Percentiles rank a stretch among this genome's conserved stretches.
Evolutionary conservation across 2,797 vertebrate species (phyloP).

Genomic region (Scolopax bukidnonensis): DNA sequence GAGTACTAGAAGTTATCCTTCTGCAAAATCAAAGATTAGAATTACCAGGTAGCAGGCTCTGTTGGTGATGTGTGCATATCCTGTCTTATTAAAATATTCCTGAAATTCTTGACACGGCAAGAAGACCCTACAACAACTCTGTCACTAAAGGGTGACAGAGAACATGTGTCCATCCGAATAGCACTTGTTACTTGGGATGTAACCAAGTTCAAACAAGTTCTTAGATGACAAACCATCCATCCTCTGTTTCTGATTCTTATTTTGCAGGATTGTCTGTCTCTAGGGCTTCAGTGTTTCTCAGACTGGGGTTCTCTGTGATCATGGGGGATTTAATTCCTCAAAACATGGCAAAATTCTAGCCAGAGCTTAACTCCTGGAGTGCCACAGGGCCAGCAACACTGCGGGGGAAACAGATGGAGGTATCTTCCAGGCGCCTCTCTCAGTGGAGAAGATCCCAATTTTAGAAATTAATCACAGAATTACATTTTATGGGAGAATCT

Average conservation of each 20-base stretch:
- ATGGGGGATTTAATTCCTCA: not conserved
- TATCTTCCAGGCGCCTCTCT: not conserved
- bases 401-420: accelerated
- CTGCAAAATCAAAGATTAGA: not conserved
- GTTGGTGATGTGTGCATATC: not conserved
- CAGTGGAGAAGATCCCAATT: not conserved
- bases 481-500: not conserved
- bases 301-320: not conserved
- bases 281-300: not conserved
- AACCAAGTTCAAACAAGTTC: not conserved
- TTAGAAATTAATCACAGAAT: not conserved
- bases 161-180: not conserved
- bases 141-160: not conserved
- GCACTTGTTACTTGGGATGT: not conserved
- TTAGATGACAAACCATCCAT: not conserved
- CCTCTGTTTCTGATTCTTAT: not conserved
- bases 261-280: not conserved
- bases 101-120: not conserved
- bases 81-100: not conserved
- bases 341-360: not conserved
- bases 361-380: not conserved
- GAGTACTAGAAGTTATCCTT: not conserved
- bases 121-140: not conserved
- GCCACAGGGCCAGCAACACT: not conserved
- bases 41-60: not conserved